A percentile compares a stretch with the other conserved stretches of the same genome.
These are phyloP conservation scores for Entomobrya proxima DNA, from an alignment of 2,888 invertebrate species.

Conservation along the genomic window DNA sequence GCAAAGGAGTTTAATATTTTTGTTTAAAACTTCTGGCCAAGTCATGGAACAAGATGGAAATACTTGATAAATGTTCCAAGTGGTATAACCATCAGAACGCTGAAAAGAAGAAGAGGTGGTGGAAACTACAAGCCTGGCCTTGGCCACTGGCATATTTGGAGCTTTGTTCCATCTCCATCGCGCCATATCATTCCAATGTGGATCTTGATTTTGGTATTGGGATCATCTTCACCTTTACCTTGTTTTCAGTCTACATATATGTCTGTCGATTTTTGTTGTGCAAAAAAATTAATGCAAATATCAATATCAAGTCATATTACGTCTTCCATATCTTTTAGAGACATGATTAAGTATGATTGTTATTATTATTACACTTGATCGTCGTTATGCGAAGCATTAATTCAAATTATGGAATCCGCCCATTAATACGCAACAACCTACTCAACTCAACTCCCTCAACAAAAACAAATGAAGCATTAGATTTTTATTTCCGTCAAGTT, in stretches of 20 bases:
- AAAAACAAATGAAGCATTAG: neutral
- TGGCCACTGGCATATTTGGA: conserved; percentile 67
- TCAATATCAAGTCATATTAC: neutral
- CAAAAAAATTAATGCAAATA: conserved; percentile 15
- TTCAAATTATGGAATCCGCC: conserved; percentile 35
- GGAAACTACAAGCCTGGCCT: conserved; percentile 57
- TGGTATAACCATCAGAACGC: too few species aligned
- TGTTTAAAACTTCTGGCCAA: neutral
- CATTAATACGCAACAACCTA: neutral
- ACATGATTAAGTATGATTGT: conserved; percentile 52
- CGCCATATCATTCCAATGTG: conserved; percentile 9
- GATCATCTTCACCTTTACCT: conserved; percentile 44
- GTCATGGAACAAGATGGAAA: neutral
- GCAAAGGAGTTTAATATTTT: neutral
- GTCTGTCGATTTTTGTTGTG: neutral
- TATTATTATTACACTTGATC: conserved; percentile 34
- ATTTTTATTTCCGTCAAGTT: conserved; percentile 54
- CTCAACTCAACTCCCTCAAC: neutral
- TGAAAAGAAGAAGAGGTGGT: conserved; percentile 42
- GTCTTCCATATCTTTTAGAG: neutral
- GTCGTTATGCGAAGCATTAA: conserved; percentile 1
- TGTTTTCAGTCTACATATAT: neutral
- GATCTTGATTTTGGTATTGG: neutral
- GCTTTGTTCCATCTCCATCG: conserved; percentile 54
- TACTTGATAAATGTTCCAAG: too few species aligned